Conservation (phyloP, 2,888 invertebrate genomes). For the Xylota sylvarum region DNA sequence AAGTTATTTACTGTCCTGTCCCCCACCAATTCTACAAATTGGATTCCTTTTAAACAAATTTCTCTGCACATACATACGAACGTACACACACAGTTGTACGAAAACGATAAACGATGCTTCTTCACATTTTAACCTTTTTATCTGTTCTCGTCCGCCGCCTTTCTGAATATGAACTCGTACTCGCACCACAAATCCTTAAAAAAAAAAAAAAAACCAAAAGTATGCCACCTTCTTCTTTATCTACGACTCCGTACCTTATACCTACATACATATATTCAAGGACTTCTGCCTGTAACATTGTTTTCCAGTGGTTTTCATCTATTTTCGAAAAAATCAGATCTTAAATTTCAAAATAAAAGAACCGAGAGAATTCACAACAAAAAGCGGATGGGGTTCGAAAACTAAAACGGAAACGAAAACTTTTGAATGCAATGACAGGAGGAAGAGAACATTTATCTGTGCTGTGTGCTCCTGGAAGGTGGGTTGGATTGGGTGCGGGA, state of each 20-base stretch:
- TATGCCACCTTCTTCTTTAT: slow-evolving; percentile 18
- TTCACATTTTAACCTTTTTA: slow-evolving; percentile 27
- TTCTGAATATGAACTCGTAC: slow-evolving; percentile 9
- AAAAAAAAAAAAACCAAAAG: slow-evolving; percentile 34
- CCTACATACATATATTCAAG: slow-evolving; percentile 20
- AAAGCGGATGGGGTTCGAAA: slow-evolving; percentile 6
- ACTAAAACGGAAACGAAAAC: slow-evolving; percentile 35
- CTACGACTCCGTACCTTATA: neutral
- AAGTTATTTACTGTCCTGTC: slow-evolving; percentile 37
- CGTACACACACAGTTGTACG: neutral
- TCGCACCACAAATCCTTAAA: neutral
- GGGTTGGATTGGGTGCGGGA: neutral
- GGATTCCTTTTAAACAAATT: slow-evolving; percentile 40
- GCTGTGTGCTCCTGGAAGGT: neutral
- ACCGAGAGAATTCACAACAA: neutral
- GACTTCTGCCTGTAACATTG: neutral
- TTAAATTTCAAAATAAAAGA: slow-evolving; percentile 12
- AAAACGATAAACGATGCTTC: slow-evolving; percentile 41
- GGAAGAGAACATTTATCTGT: slow-evolving; percentile 15
- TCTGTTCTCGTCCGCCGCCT: slow-evolving; percentile 20
- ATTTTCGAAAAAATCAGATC: slow-evolving; percentile 28
- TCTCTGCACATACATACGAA: neutral
- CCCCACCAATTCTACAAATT: slow-evolving; percentile 33
- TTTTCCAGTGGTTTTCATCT: slow-evolving; percentile 36
- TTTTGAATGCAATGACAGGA: slow-evolving; percentile 56